Conservation (phyloP, 2,888 invertebrate species). For the Pandemis corylana region DNA sequence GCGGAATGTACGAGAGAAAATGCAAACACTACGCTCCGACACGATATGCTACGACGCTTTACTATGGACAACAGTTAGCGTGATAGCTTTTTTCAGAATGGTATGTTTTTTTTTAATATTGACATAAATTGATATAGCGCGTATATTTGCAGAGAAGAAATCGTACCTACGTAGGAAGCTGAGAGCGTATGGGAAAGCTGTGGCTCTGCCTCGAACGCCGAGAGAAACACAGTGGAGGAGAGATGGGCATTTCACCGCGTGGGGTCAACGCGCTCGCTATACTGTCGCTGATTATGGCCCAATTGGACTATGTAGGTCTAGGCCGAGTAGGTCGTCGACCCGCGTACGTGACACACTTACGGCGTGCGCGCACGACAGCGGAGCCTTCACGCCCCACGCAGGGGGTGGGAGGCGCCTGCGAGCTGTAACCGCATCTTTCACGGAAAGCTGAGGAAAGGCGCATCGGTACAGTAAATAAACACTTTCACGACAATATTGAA, state of each 20-base stretch:
- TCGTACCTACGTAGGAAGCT: conserved; percentile 19
- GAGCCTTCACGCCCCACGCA: conserved; percentile 79
- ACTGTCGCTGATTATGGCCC: conserved; percentile 85
- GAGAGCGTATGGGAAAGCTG: conserved; percentile 71
- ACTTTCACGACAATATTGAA: conserved; percentile 40
- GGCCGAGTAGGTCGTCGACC: conserved; percentile 84
- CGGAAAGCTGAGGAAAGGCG: conserved; percentile 75
- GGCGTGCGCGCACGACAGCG: conserved; percentile 74
- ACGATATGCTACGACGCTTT: conserved; percentile 52
- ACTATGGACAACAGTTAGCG: conserved; percentile 23
- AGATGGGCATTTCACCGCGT: conserved; percentile 83
- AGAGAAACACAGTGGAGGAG: conserved; percentile 83
- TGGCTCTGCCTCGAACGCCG: conserved; percentile 62
- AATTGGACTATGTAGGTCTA: conserved; percentile 84
- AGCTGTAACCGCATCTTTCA: conserved; percentile 47
- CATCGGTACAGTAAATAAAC: conserved; percentile 54
- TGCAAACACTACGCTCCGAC: conserved; percentile 60
- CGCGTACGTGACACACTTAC: conserved; percentile 81
- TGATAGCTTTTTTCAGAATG: conserved; percentile 14
- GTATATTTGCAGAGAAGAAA: conserved; percentile 17
- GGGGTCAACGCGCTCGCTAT: conserved; percentile 81
- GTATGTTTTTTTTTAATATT: background rate
- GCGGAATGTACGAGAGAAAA: conserved; percentile 67
- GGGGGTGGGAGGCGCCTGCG: conserved; percentile 64
- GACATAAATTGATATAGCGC: conserved; percentile 10